Percentiles rank a stretch among this genome's conserved stretches.
Conservation (phyloP, 2,113 vertebrate species). For the Bubo blakistoni region DNA sequence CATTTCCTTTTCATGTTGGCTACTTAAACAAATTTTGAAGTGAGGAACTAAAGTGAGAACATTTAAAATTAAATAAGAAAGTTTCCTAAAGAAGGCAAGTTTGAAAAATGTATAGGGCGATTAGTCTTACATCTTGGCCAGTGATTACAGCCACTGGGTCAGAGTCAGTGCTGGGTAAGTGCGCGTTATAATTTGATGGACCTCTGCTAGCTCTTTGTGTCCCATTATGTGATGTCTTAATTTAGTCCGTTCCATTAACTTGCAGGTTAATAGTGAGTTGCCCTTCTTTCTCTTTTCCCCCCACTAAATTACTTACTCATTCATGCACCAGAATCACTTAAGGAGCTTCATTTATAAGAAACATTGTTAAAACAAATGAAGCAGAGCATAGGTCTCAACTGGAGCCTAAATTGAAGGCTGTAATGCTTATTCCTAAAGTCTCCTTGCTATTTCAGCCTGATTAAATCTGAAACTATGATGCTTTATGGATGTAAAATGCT, state of each 20-base stretch:
- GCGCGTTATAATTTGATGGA: neutral
- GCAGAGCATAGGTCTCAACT: conserved; percentile 56
- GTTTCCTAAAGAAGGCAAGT: neutral
- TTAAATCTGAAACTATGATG: conserved; percentile 69
- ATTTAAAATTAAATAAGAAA: neutral
- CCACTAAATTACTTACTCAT: conserved; percentile 5
- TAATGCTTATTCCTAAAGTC: conserved; percentile 68
- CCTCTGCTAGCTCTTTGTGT: neutral
- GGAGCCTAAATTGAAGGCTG: conserved; percentile 45
- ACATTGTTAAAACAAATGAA: conserved; percentile 71
- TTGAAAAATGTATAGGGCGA: neutral
- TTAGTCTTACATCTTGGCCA: neutral
- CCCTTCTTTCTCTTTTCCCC: conserved; percentile 10
- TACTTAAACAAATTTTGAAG: neutral
- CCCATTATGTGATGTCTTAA: neutral
- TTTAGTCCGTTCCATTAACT: conserved; percentile 26
- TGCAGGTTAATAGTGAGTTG: conserved; percentile 34
- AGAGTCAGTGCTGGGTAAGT: neutral
- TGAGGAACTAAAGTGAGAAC: neutral
- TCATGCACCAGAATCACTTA: conserved; percentile 52
- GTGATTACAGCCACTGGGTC: neutral
- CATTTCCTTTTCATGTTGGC: neutral
- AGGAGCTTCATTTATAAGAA: conserved; percentile 53
- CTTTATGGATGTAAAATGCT: conserved; percentile 66
- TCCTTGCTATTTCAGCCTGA: conserved; percentile 63